A percentile compares a stretch with the other conserved stretches of the same genome.
These are phyloP conservation scores for Oscheius myriophilus DNA, from an alignment of 2,888 invertebrate species.

Conservation along the genomic window DNA sequence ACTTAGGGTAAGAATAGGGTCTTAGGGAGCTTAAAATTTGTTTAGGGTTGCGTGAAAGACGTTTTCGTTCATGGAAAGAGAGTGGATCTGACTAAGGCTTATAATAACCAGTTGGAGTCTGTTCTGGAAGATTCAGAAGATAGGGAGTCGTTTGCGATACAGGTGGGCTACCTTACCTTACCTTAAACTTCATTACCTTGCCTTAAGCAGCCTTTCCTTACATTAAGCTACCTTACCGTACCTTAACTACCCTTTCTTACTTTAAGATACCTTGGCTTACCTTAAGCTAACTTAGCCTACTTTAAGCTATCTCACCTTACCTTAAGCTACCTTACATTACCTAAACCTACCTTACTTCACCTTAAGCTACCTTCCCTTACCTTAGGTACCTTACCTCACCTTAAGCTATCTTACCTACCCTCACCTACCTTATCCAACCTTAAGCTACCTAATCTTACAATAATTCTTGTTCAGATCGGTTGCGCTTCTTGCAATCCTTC, in stretches of 20 bases:
- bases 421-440: not conserved
- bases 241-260: too few relatives aligned
- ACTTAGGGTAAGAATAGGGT: slow-evolving; percentile 36
- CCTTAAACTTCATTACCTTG: not conserved
- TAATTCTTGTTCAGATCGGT: slow-evolving; percentile 35
- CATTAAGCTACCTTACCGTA: not conserved
- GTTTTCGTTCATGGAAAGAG: slow-evolving; percentile 42
- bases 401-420: too few relatives aligned
- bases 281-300: not conserved
- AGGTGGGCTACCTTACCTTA: not conserved
- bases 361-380: not conserved
- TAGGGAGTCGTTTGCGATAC: slow-evolving; percentile 38
- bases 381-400: too few relatives aligned
- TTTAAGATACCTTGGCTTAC: too few relatives aligned
- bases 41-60: slow-evolving; percentile 55
- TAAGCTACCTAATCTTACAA: not conserved
- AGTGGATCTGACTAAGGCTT: slow-evolving; percentile 37
- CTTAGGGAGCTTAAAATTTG: not conserved
- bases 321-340: too few relatives aligned
- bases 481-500: slow-evolving; percentile 37
- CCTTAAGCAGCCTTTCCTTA: not conserved
- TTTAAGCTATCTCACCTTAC: too few relatives aligned
- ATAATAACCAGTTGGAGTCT: slow-evolving; percentile 35
- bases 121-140: slow-evolving; percentile 40
- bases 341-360: not conserved